Conservation (phyloP, 2,888 invertebrate genomes). For the Andrena haemorrhoa region DNA sequence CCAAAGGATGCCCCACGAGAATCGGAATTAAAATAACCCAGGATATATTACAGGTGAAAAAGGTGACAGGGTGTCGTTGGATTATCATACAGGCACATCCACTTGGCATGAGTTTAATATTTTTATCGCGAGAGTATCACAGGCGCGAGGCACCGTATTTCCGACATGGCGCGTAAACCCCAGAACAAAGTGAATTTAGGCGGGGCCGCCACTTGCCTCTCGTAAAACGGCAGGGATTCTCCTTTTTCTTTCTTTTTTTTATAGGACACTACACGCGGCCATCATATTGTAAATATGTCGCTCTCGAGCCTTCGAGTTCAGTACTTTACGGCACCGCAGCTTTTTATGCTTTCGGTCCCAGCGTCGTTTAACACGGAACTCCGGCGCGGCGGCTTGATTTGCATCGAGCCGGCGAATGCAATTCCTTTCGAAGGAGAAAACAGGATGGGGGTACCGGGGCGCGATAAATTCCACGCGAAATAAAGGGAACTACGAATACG, state of each 20-base stretch:
- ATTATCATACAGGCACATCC: neutral
- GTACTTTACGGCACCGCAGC: conserved; percentile 1
- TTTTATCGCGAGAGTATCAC: neutral
- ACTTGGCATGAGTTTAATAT: conserved; percentile 12
- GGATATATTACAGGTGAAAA: neutral
- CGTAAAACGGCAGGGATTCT: conserved; percentile 2
- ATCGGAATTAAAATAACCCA: neutral
- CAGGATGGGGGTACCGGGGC: neutral
- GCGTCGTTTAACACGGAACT: conserved; percentile 15
- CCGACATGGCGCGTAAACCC: conserved; percentile 5
- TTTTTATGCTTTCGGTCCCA: conserved; percentile 3
- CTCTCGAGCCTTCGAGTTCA: conserved; percentile 2
- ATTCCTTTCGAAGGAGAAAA: neutral
- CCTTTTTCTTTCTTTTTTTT: neutral
- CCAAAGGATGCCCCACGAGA: neutral
- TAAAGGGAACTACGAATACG: conserved; percentile 4
- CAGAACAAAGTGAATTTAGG: conserved; percentile 16
- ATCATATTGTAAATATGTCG: conserved; percentile 28
- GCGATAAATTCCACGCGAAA: conserved; percentile 14
- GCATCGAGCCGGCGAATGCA: conserved; percentile 19
- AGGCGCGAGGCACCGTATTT: neutral
- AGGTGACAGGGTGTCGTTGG: neutral
- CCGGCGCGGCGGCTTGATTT: conserved; percentile 6
- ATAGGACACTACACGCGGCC: conserved; percentile 5
- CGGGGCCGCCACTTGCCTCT: neutral